Evolutionary conservation across 2,888 invertebrate genomes (phyloP), one percentile per base, ranked within the genome.

Genomic region (Clunio marinus): DNA sequence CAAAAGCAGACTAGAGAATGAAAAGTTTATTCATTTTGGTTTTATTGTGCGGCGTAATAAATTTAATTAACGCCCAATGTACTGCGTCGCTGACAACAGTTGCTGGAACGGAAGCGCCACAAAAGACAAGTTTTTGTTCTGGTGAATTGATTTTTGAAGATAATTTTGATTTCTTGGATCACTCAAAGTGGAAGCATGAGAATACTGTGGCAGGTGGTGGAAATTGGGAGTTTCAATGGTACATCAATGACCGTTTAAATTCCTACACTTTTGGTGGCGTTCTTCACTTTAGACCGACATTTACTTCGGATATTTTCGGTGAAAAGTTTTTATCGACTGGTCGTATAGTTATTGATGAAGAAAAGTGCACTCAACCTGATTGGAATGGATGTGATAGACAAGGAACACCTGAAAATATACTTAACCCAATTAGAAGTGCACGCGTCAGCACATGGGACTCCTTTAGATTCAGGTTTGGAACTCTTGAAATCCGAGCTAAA

Each of bases 401-500:
- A 0, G 86, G 84, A 46, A 78, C 76, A 15, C 75, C 76, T n/a
- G 73, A 74, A 1, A 82, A 83, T 73, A 78, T 84, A 15, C 71
- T 88, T 24, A 87, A 87, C 74, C 88, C 88, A 0, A 78, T 86
- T 70, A 85, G 85, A 76, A 87, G 87, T 72, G 88, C 87, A 5
- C 81, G 86, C 67, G 70, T 88, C 25, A 82, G 84, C 60, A 84
- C 86, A 1, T 80, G 83, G 0, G 71, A 85, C 8, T 84, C 85
- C 0, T 87, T 87, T 77, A 80, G 80, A 70, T 87, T 88, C 77
- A 83, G 80, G 71, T 89, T 86, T 74, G 88, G 88, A 5, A 79
- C 78, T 37, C 76, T 88, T 22, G 86, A 86, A 75, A 82, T 86
- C 3, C 79, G 84, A 65, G 88, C 88, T 1, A 86, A 85, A 75